These are phyloP conservation scores for Emydura subglobosa DNA, from an alignment of 2,113 vertebrate species.

Conservation along the genomic window DNA sequence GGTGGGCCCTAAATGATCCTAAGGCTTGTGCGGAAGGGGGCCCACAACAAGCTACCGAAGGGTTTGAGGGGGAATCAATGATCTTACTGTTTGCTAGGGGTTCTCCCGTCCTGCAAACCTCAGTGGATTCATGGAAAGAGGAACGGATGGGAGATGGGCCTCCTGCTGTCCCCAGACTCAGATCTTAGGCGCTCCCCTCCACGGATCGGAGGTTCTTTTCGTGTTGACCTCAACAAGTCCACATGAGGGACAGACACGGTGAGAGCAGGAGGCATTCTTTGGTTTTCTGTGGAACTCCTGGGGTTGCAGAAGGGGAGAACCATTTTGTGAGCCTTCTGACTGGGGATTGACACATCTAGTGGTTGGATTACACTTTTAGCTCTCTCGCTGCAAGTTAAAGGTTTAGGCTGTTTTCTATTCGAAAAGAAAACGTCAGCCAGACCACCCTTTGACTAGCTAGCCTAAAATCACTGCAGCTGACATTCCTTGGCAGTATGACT, in stretches of 20 bases:
- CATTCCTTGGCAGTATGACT: background rate
- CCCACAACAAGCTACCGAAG: background rate
- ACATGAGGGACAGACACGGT: background rate
- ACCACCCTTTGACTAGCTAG: background rate
- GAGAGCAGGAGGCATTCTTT: background rate
- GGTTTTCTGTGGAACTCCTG: background rate
- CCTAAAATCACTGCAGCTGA: background rate
- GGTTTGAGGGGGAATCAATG: background rate
- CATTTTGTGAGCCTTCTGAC: background rate
- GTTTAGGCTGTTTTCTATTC: background rate
- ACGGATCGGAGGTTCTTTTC: background rate
- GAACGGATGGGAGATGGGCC: background rate
- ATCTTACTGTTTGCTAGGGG: background rate
- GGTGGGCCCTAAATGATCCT: background rate
- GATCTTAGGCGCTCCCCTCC: background rate
- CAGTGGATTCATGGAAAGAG: fast-evolving
- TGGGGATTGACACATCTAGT: background rate
- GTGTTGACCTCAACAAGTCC: background rate
- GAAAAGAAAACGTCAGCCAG: background rate
- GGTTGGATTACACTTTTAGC: background rate
- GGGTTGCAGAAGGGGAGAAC: background rate
- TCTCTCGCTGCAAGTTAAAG: background rate
- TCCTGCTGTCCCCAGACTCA: background rate
- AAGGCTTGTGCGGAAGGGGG: background rate
- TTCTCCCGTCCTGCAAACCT: background rate